A percentile compares a stretch with the other conserved stretches of the same genome.
Evolutionary conservation across 2,888 invertebrate species (phyloP).

Genomic region (Leucozona laternaria): DNA sequence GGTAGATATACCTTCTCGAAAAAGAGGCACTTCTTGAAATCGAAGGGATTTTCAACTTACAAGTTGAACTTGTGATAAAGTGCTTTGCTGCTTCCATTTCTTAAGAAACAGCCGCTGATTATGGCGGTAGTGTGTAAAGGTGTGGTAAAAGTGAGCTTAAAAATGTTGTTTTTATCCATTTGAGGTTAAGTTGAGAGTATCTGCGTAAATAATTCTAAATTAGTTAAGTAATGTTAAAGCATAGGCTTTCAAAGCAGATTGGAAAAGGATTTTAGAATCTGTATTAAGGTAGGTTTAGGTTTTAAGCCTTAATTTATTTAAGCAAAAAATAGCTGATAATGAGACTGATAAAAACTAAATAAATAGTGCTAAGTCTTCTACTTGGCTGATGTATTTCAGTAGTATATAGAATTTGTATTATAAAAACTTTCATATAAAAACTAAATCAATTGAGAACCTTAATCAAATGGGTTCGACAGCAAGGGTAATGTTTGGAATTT

Average conservation of each 20-base stretch:
- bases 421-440: too few species aligned
- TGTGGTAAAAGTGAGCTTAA: conserved; percentile 25
- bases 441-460: too few species aligned
- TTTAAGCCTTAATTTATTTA: too few species aligned
- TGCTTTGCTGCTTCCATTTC: conserved; percentile 48
- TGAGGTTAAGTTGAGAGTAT: conserved; percentile 41
- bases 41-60: conserved; percentile 66
- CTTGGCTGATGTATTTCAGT: too few species aligned
- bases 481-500: too few species aligned
- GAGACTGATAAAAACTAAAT: too few species aligned
- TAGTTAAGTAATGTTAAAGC: conserved; percentile 19
- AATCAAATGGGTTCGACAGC: too few species aligned
- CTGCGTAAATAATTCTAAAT: not conserved
- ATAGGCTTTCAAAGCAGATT: not conserved
- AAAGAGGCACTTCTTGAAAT: conserved; percentile 44
- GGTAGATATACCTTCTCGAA: conserved; percentile 59
- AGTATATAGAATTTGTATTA: too few species aligned
- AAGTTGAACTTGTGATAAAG: conserved; percentile 59
- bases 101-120: not conserved
- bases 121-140: not conserved
- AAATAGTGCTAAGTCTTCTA: too few species aligned
- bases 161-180: conserved; percentile 20
- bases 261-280: not conserved
- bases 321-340: too few species aligned
- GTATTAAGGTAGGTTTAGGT: too few species aligned